Conservation (phyloP, 2,113 vertebrate genomes). For the Spilogale gracilis region DNA sequence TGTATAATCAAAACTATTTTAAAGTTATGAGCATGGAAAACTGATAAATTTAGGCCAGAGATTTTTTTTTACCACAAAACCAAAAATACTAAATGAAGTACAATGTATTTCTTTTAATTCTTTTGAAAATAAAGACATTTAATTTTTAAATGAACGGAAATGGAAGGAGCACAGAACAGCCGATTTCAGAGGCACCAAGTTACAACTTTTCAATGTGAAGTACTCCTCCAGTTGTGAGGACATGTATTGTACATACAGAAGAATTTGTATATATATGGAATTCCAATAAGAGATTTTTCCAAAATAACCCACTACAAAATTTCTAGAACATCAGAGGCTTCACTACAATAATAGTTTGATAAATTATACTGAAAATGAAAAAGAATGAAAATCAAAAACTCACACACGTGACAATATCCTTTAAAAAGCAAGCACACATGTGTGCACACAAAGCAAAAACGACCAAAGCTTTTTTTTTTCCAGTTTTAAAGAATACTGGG, state of each 20-base stretch:
- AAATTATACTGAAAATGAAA: conserved; percentile 62
- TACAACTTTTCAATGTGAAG: not conserved
- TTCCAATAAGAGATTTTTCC: conserved; percentile 10
- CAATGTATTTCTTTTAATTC: conserved; percentile 29
- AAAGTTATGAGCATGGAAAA: not conserved
- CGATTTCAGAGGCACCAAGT: not conserved
- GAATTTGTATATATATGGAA: not conserved
- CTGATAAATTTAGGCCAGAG: not conserved
- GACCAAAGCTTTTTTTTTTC: not conserved
- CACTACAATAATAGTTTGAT: not conserved
- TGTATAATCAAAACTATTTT: conserved; percentile 27
- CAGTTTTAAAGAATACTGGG: conserved; percentile 48
- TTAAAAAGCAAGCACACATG: conserved; percentile 39
- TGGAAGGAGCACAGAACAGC: not conserved
- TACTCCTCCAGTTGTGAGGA: conserved; percentile 13
- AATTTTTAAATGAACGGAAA: conserved; percentile 43
- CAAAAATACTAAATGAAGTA: not conserved
- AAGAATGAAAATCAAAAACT: conserved; percentile 41
- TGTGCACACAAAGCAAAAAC: not conserved
- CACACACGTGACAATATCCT: conserved; percentile 23
- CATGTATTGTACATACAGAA: not conserved
- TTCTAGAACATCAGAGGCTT: conserved; percentile 33
- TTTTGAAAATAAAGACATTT: conserved; percentile 55
- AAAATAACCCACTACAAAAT: conserved; percentile 56
- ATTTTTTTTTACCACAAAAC: not conserved